Base-by-base conservation (phyloP, 2,113 vertebrate genomes). In the Chroicocephalus ridibundus region DNA sequence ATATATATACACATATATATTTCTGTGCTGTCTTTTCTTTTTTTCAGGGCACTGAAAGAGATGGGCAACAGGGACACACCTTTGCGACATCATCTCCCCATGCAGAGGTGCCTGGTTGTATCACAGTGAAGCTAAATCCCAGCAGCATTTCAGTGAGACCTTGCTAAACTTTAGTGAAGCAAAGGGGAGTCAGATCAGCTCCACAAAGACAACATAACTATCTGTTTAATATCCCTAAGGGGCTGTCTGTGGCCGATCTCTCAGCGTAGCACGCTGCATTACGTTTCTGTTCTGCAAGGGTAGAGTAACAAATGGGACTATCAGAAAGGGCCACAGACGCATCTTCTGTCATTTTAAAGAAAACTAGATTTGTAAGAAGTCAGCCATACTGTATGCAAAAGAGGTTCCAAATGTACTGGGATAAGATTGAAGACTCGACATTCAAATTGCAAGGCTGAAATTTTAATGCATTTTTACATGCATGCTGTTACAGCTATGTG, bases 371-470 rank as follows among this genome's bases (percentile, higher is more conserved):
- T 93, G 58, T 38, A 79, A 64, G 77, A 65, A 92, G 36, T 68
- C 74, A 94, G 57, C n/a, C 61, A 65, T 18, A 11, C 31, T 34
- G 27, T 76, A 85, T 76, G 83, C 77, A 94, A 93, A 96, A 46
- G 8, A 74, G 25, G 32, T 42, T 74, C 51, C 47, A 80, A 92
- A 76, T 54, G 69, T 92, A 79, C 61, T 69, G 80, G 49, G 72
- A 6, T 76, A 72, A 95, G 95, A 92, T 65, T 86, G 94, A 96
- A 93, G 92, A 71, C 40, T 44, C 93, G 94, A 94, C 83, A 92
- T 92, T 82, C 85, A 87, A 95, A 93, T 91, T 94, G 74, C 77
- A 86, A 40, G 83, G 36, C 65, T 90, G 91, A 92, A 76, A 57
- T 84, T 76, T 77, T 82, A 14, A 66, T 86, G 75, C 70, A 85